A percentile compares a stretch with the other conserved stretches of the same genome.
These are phyloP conservation scores for Phania funesta DNA, from an alignment of 2,888 invertebrate species.

Conservation along the genomic window DNA sequence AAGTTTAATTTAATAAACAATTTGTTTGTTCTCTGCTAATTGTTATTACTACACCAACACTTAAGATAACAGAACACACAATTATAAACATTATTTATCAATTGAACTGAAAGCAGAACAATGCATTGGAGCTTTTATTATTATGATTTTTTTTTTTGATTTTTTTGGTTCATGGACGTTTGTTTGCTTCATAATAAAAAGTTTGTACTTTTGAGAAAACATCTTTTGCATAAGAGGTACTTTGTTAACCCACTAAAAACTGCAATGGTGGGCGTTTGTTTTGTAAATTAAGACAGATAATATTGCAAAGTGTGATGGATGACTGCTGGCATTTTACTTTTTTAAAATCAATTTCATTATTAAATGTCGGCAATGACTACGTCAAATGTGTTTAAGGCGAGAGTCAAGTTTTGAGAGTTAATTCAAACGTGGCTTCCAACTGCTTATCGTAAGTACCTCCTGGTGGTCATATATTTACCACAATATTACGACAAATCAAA, in stretches of 20 bases:
- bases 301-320: no score
- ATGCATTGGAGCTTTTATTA: not conserved
- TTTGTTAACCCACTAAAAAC: not conserved
- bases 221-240: no score
- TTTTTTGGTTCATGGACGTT: conserved; percentile 56
- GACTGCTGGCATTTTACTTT: no score
- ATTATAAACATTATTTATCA: conserved; percentile 24
- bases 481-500: no score
- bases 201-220: not conserved
- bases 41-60: conserved; percentile 30
- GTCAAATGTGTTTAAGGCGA: no score
- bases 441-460: no score
- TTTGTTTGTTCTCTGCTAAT: conserved; percentile 30
- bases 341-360: no score
- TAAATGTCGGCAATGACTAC: no score
- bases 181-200: not conserved
- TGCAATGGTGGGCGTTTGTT: not conserved
- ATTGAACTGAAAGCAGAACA: conserved; percentile 40
- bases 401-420: no score
- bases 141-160: conserved; percentile 24
- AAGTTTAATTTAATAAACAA: conserved; percentile 19
- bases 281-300: no score
- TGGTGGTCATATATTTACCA: no score
- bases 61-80: conserved; percentile 35
- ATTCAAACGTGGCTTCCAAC: no score